Conservation (phyloP, 1,140 invertebrate species). For the Conopomorpha cramerella region DNA sequence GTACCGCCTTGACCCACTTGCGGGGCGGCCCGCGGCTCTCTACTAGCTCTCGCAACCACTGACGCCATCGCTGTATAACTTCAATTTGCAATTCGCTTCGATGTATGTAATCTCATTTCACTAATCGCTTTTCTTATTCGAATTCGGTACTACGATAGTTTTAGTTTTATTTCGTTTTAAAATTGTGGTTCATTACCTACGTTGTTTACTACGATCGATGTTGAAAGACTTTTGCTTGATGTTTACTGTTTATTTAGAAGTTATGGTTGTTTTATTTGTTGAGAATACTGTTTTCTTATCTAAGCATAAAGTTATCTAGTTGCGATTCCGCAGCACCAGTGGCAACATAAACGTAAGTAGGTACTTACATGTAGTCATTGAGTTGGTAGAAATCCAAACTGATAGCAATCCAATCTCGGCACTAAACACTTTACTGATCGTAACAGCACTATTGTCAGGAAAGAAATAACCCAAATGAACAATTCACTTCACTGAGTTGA, state of each 20-base stretch:
- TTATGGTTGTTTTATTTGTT: too few species aligned
- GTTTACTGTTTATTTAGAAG: too few species aligned
- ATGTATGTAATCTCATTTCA: neutral
- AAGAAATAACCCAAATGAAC: conserved; percentile 16
- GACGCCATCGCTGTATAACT: neutral
- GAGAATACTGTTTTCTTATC: too few species aligned
- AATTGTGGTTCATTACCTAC: too few species aligned
- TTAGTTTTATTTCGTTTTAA: too few species aligned
- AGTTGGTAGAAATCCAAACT: conserved; percentile 26
- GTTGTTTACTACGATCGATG: too few species aligned
- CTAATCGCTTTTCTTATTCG: neutral
- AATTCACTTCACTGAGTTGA: conserved; percentile 32
- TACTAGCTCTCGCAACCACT: conserved; percentile 12
- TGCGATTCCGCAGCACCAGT: too few species aligned
- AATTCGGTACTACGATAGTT: too few species aligned
- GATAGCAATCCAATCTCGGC: conserved; percentile 37
- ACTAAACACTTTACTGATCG: conserved; percentile 37
- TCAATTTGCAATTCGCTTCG: neutral
- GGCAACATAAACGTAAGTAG: too few species aligned
- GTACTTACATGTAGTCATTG: conserved; percentile 45
- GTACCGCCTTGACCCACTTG: conserved; percentile 45
- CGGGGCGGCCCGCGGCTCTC: conserved; percentile 12
- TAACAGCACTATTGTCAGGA: conserved; percentile 26
- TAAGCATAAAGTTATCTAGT: too few species aligned
- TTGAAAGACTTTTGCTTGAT: too few species aligned